Base-by-base conservation (phyloP, 2,113 vertebrate genomes). In the Chaetops frenatus region DNA sequence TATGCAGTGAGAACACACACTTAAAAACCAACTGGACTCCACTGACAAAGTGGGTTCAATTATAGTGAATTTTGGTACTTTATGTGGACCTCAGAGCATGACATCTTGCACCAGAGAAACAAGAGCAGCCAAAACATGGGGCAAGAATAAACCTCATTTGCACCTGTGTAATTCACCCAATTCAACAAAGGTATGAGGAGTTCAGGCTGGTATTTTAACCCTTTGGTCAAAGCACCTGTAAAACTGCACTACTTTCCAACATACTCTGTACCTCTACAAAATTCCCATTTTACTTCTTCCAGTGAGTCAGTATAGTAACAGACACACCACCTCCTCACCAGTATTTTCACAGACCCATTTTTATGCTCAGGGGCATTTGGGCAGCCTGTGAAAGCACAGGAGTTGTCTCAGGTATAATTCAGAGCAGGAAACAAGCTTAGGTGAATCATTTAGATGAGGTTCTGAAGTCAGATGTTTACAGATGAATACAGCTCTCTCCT, bases 381-480 rank as follows among this genome's bases (percentile, higher is more conserved):
- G 12, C 4, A 82, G 78, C 20, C 70, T 45, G 22, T 65, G 62
- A 56, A 92, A 90, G 73, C 64, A 74, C 21, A n/a, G 15, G 42
- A 58, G 35, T 18, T 90, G 71, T 22, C 38, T 4, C 0, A n/a
- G 67, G 18, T 13, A 3, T 51, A 83, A 92, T 47, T 81, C 76
- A 83, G 50, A 94, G 51, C 53, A 81, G 58, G 56, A 86, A 97
- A 38, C 64, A 83, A 84, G 47, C 56, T 58, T 12, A 73, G 60
- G 56, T 66, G 72, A 93, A 86, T 78, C 48, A 82, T 40, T 79
- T 6, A 45, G 23, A 78, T 36, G 69, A 87, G 35, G 64, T 48
- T 87, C 66, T 90, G n/a, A 80, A 92, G 76, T 69, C 74, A 92
- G 80, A 70, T 74, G 56, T 84, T 78, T 86, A 96, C 47, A 42